A percentile compares a stretch with the other conserved stretches of the same genome.
These are phyloP conservation scores for Baryphthengus martii DNA, from an alignment of 2,113 vertebrate genomes.

Conservation along the genomic window DNA sequence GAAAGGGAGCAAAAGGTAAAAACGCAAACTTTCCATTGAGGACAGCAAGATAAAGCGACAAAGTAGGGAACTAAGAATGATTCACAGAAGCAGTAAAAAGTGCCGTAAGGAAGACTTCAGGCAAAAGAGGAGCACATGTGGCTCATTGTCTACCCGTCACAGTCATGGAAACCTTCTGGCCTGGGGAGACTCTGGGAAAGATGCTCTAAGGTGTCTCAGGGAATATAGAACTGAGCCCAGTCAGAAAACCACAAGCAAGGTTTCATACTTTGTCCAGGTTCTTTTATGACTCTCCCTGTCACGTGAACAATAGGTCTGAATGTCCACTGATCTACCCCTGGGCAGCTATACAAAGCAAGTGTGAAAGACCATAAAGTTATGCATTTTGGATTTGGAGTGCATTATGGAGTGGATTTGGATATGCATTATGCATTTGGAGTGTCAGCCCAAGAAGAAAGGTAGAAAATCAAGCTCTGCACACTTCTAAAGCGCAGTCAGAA, in stretches of 20 bases:
- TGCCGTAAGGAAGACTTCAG: neutral
- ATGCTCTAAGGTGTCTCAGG: neutral
- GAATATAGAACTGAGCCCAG: neutral
- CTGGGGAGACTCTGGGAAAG: neutral
- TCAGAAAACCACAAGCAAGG: rapidly evolving
- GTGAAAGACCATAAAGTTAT: neutral
- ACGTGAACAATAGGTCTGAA: neutral
- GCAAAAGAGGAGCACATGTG: neutral
- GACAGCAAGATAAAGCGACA: neutral
- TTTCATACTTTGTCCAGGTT: neutral
- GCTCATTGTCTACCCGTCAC: neutral
- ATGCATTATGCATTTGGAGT: too few relatives aligned
- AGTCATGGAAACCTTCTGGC: neutral
- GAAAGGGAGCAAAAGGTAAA: neutral
- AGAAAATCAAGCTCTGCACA: rapidly evolving
- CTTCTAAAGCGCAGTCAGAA: neutral
- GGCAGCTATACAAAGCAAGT: neutral
- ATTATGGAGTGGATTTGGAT: too few relatives aligned
- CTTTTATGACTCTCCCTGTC: neutral
- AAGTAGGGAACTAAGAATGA: neutral
- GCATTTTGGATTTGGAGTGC: rapidly evolving
- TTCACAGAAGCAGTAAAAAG: neutral
- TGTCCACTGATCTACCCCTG: neutral
- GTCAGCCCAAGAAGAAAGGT: rapidly evolving
- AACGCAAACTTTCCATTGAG: neutral